A percentile compares a stretch with the other conserved stretches of the same genome.
phyloP scores from a whole-genome alignment of 2,797 vertebrate species.

The Danio albolineatus region DNA sequence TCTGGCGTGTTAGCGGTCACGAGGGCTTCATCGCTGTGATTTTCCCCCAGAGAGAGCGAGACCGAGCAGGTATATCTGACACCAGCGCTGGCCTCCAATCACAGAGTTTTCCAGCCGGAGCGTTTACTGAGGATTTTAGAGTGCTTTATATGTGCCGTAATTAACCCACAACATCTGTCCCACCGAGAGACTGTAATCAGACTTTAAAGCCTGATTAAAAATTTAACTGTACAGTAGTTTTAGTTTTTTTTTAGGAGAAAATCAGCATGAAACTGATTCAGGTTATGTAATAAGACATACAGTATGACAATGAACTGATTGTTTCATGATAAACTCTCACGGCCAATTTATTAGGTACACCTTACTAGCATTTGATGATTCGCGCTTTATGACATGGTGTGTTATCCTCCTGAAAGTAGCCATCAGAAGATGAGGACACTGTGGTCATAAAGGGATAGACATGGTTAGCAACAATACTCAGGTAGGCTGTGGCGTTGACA shows the following conservation, averaged over 20 bases:
- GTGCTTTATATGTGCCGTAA: conserved; percentile 64
- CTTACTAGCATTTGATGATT: no score
- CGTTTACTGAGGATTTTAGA: conserved; percentile 67
- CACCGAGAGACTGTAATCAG: conserved; percentile 15
- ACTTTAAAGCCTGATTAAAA: conserved; percentile 19
- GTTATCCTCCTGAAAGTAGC: no score
- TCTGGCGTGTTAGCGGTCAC: conserved; percentile 68
- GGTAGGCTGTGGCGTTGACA: no score
- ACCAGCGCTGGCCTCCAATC: conserved; percentile 76
- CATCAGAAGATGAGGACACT: no score
- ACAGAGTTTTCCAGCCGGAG: conserved; percentile 53
- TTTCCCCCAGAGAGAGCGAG: conserved; percentile 48
- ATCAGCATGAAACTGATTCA: background rate
- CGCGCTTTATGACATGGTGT: no score
- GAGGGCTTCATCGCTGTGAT: conserved; percentile 65
- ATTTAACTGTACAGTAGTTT: background rate
- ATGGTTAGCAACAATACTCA: no score
- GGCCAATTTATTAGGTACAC: no score
- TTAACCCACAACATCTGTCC: conserved; percentile 29
- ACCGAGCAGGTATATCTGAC: conserved; percentile 66
- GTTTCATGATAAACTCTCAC: background rate
- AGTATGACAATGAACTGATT: background rate
- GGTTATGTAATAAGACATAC: background rate
- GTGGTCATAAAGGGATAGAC: no score
- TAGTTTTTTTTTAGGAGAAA: background rate